phyloP scores from a whole-genome alignment of 2,888 invertebrate species.

The Cryptus viduatorius region DNA sequence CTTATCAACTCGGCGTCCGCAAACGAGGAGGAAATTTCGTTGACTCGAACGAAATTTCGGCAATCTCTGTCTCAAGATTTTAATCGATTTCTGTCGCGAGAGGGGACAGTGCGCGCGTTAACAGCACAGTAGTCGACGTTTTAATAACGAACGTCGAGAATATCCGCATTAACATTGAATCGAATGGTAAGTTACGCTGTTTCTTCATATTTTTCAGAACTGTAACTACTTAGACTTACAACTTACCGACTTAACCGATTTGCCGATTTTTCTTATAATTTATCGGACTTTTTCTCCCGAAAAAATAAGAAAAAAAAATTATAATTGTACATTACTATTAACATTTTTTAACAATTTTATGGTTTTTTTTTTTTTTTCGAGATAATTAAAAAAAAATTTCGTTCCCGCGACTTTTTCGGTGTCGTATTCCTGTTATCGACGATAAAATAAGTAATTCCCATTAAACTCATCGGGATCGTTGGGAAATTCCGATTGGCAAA shows the following conservation, averaged over 20 bases:
- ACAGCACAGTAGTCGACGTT: neutral
- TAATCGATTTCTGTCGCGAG: constrained; percentile 45
- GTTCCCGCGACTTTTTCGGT: neutral
- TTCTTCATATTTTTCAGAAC: too few relatives aligned
- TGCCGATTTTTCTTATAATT: too few relatives aligned
- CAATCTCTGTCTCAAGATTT: constrained; percentile 31
- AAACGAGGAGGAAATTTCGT: constrained; percentile 53
- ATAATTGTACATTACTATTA: too few relatives aligned
- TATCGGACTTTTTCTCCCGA: too few relatives aligned
- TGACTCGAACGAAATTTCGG: constrained; percentile 53
- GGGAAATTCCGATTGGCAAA: neutral
- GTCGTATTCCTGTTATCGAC: neutral
- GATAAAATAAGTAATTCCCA: neutral
- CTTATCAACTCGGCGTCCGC: constrained; percentile 30
- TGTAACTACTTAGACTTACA: too few relatives aligned
- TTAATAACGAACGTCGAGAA: constrained; percentile 2
- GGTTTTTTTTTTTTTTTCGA: too few relatives aligned
- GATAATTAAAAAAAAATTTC: neutral
- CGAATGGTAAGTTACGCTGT: neutral
- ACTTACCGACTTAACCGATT: too few relatives aligned
- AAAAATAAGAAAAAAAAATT: too few relatives aligned
- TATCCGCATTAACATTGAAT: neutral
- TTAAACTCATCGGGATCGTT: neutral
- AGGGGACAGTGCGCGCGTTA: neutral
- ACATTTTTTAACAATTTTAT: too few relatives aligned